Conservation (phyloP, 2,888 invertebrate genomes). For the Microplitis deprimator region DNA sequence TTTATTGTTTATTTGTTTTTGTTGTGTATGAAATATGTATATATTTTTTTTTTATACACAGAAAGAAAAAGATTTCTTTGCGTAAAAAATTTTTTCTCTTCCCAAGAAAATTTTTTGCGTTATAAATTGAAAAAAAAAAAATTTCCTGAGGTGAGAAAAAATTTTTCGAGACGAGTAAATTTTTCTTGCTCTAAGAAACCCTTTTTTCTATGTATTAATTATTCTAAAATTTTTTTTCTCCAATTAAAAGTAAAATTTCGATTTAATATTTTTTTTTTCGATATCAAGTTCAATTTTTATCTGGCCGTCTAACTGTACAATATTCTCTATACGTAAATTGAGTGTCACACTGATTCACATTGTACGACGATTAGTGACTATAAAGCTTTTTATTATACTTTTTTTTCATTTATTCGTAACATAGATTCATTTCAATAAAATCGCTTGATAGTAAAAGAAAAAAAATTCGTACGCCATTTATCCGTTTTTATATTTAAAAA, state of each 20-base stretch:
- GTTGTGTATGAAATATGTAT: not conserved
- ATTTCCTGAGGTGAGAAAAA: too few relatives aligned
- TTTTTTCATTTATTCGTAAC: not conserved
- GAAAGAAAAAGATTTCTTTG: too few relatives aligned
- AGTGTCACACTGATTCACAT: conserved; percentile 50
- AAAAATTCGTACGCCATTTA: not conserved
- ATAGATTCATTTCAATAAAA: conserved; percentile 20
- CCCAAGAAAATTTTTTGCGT: too few relatives aligned
- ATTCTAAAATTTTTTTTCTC: too few relatives aligned
- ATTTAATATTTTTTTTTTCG: conserved; percentile 22
- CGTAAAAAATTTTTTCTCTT: too few relatives aligned
- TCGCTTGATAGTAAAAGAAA: not conserved
- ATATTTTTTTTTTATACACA: too few relatives aligned
- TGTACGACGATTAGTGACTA: conserved; percentile 49
- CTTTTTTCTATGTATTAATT: too few relatives aligned
- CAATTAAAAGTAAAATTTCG: not conserved
- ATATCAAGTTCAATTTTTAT: conserved; percentile 30
- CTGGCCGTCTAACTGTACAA: not conserved
- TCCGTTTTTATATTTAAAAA: not conserved
- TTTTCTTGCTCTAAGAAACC: too few relatives aligned
- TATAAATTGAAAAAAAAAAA: too few relatives aligned
- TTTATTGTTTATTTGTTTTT: conserved; percentile 22
- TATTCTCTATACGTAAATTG: conserved; percentile 46
- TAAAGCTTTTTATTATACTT: conserved; percentile 35
- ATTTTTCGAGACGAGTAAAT: too few relatives aligned